phyloP scores from a whole-genome alignment of 2,888 invertebrate genomes.

The Phytoseiulus persimilis region DNA sequence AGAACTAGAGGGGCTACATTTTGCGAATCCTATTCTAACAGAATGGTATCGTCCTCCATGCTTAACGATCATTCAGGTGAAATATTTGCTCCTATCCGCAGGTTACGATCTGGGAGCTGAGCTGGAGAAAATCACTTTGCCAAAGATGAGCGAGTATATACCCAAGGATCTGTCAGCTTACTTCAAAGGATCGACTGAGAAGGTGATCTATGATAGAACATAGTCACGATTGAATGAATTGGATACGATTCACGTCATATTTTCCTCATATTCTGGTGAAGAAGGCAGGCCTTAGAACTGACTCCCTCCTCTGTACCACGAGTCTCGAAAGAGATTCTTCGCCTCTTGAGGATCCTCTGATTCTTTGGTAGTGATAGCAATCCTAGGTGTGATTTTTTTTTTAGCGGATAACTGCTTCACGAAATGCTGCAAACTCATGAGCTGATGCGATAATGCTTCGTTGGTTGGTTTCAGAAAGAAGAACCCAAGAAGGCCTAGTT shows the following conservation, averaged over 20 bases:
- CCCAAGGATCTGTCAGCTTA: neutral
- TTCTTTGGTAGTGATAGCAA: too few species aligned
- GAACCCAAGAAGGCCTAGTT: constrained; percentile 6
- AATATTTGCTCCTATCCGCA: neutral
- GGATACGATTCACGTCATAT: too few species aligned
- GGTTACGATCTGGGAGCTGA: constrained; percentile 11
- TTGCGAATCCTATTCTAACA: neutral
- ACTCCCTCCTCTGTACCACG: too few species aligned
- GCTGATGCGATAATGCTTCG: too few species aligned
- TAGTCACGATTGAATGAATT: too few species aligned
- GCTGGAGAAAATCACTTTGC: neutral
- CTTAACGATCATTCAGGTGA: neutral
- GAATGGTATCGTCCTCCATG: neutral
- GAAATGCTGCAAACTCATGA: too few species aligned
- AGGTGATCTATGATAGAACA: neutral
- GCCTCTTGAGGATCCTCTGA: too few species aligned
- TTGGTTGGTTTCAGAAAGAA: constrained; percentile 20
- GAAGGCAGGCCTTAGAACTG: too few species aligned
- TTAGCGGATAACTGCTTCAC: too few species aligned
- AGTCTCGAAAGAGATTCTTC: too few species aligned
- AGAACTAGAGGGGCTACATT: neutral
- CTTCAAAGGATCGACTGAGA: neutral
- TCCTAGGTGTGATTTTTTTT: too few species aligned
- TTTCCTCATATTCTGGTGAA: too few species aligned
- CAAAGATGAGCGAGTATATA: neutral